Conservation (phyloP, 2,797 vertebrate genomes). For the Cyclopterus lumpus region DNA sequence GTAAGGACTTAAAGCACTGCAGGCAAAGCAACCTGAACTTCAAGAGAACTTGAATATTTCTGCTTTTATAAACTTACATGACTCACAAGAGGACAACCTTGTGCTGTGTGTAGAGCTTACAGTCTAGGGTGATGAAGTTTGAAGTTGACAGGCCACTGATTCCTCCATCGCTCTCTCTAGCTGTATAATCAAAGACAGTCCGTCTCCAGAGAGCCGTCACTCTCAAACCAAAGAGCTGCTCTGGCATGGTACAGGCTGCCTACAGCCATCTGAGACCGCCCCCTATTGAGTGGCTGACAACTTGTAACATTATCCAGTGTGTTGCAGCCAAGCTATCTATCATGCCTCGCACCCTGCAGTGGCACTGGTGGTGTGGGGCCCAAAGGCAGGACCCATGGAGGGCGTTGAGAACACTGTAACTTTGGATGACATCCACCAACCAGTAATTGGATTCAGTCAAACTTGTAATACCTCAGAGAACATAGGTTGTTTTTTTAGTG, state of each 20-base stretch:
- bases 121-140: slow-evolving; percentile 57
- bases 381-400: slow-evolving; percentile 64
- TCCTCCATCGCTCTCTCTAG: slow-evolving; percentile 33
- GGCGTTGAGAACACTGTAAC: slow-evolving; percentile 56
- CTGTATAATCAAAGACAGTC: slow-evolving; percentile 64
- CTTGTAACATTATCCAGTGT: slow-evolving; percentile 76
- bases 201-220: slow-evolving; percentile 69
- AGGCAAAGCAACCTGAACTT: neutral
- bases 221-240: slow-evolving; percentile 54
- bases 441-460: slow-evolving; percentile 66
- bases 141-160: slow-evolving; percentile 56
- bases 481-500: slow-evolving; percentile 46
- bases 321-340: slow-evolving; percentile 71
- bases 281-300: slow-evolving; percentile 75
- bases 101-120: slow-evolving; percentile 26
- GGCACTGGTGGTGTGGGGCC: slow-evolving; percentile 50
- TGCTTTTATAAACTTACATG: slow-evolving; percentile 12
- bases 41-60: slow-evolving; percentile 7
- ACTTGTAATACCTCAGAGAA: slow-evolving; percentile 58
- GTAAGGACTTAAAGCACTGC: neutral
- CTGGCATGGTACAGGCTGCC: slow-evolving; percentile 52
- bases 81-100: slow-evolving; percentile 15
- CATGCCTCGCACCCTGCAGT: slow-evolving; percentile 56
- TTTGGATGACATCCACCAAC: slow-evolving; percentile 57
- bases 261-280: slow-evolving; percentile 71